phyloP scores from a whole-genome alignment of 1,140 invertebrate species.

The Acyrthosiphon pisum region DNA sequence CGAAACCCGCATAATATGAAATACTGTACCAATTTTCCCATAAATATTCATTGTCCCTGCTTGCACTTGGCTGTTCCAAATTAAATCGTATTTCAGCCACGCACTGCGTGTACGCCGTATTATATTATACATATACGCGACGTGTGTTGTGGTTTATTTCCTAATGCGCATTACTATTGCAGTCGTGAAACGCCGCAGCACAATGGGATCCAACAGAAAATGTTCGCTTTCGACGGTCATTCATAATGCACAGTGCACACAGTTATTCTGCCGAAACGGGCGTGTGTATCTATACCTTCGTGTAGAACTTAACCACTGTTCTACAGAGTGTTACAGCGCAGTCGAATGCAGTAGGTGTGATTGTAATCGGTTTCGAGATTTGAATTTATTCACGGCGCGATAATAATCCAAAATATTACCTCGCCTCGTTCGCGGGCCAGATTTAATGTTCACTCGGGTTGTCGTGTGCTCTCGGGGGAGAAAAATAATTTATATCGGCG shows the following conservation, averaged over 20 bases:
- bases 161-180: background rate
- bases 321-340: background rate
- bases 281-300: background rate
- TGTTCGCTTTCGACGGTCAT: background rate
- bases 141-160: background rate
- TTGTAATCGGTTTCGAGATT: background rate
- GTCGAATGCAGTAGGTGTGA: background rate
- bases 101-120: background rate
- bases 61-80: background rate
- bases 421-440: background rate
- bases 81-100: constrained; percentile 19
- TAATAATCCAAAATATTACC: background rate
- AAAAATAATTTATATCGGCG: background rate
- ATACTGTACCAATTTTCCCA: constrained; percentile 25
- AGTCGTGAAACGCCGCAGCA: background rate
- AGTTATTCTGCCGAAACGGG: background rate
- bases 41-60: constrained; percentile 32
- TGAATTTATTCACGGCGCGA: background rate
- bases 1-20: background rate
- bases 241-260: background rate
- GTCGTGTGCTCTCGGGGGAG: background rate
- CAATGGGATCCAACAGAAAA: background rate
- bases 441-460: background rate
- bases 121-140: background rate
- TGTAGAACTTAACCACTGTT: background rate